Evolutionary conservation across 2,888 invertebrate species (phyloP).

Genomic region (Amorpha juglandis): DNA sequence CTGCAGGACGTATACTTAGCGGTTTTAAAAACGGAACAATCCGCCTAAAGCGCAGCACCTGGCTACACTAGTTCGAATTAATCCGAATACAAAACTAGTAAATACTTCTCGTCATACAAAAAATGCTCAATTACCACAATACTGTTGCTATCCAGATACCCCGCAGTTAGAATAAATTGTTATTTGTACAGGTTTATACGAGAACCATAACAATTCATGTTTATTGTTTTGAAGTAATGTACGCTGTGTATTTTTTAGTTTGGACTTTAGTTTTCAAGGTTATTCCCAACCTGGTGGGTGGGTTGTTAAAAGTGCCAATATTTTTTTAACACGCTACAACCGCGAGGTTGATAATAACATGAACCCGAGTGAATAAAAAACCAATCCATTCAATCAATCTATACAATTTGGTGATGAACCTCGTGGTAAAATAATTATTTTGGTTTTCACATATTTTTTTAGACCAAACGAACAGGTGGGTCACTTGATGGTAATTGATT

Average conservation of each 20-base stretch:
- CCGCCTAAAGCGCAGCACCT: background rate
- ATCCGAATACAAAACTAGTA: background rate
- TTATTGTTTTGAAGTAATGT: background rate
- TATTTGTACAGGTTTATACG: slow-evolving; percentile 5
- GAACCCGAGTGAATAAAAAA: too few relatives aligned
- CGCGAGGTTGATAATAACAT: too few relatives aligned
- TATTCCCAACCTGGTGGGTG: too few relatives aligned
- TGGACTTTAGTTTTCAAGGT: background rate
- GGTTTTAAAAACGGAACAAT: background rate
- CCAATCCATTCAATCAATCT: too few relatives aligned
- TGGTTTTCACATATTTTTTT: too few relatives aligned
- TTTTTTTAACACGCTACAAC: too few relatives aligned
- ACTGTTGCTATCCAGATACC: background rate
- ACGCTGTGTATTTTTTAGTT: background rate
- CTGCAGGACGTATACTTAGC: too few relatives aligned
- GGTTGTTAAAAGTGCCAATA: too few relatives aligned
- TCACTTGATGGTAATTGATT: too few relatives aligned
- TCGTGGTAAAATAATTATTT: too few relatives aligned
- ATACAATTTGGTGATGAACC: too few relatives aligned
- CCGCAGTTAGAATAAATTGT: background rate
- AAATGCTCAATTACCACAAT: slow-evolving; percentile 9
- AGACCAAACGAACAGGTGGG: too few relatives aligned
- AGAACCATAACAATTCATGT: background rate
- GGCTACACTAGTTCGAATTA: background rate
- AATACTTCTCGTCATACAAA: slow-evolving; percentile 14